Percentiles rank a stretch among this genome's conserved stretches.
Conservation (phyloP, 2,888 invertebrate species). For the Cyclophora punctaria region DNA sequence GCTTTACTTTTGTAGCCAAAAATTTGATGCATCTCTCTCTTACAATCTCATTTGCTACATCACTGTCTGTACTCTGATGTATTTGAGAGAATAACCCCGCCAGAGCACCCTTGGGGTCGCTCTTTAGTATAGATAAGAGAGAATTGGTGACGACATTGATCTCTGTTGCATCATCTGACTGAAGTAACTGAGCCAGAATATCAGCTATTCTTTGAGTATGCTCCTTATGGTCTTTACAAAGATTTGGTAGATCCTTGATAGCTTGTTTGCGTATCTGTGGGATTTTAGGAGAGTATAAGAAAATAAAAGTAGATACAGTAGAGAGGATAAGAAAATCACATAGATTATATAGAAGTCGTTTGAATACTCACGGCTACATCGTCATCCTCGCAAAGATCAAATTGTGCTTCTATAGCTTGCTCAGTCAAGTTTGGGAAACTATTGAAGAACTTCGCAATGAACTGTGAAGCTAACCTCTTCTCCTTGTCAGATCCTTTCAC, state of each 20-base stretch:
- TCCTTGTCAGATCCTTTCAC: constrained; percentile 93
- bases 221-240: constrained; percentile 90
- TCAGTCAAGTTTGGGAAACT: constrained; percentile 91
- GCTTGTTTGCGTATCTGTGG: constrained; percentile 93
- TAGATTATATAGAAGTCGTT: neutral
- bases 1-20: constrained; percentile 86
- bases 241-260: constrained; percentile 89
- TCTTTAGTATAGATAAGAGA: constrained; percentile 84
- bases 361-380: constrained; percentile 85
- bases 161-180: constrained; percentile 89
- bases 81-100: constrained; percentile 75
- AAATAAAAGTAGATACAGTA: too few relatives aligned
- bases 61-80: constrained; percentile 62
- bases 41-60: constrained; percentile 79
- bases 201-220: constrained; percentile 92
- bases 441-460: constrained; percentile 95
- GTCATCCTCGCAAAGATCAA: constrained; percentile 97
- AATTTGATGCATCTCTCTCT: constrained; percentile 93
- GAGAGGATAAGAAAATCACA: neutral
- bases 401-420: constrained; percentile 91
- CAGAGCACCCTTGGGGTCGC: constrained; percentile 79
- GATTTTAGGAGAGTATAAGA: too few relatives aligned
- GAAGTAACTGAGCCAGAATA: constrained; percentile 91
- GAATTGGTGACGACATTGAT: constrained; percentile 89
- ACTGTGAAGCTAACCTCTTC: constrained; percentile 94